These are phyloP conservation scores for Craterocephalus amniculus DNA, from an alignment of 2,797 vertebrate genomes.

Conservation along the genomic window DNA sequence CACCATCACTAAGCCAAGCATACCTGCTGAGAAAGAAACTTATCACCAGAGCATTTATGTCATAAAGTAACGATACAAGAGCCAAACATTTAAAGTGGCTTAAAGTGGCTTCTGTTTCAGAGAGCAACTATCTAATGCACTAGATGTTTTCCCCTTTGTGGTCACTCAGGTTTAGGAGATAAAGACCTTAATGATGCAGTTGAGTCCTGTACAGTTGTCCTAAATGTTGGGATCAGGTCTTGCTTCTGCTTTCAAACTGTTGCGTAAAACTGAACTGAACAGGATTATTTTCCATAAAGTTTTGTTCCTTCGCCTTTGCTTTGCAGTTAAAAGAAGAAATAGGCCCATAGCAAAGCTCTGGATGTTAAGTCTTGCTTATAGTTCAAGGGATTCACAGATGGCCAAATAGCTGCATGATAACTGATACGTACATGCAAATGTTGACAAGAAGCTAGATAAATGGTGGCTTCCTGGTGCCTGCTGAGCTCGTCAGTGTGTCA, in stretches of 20 bases:
- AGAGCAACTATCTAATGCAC: not conserved
- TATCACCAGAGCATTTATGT: too few species aligned
- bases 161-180: not conserved
- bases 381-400: not conserved
- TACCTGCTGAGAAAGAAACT: too few species aligned
- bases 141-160: not conserved
- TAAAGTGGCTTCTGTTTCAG: not conserved
- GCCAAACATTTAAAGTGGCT: too few species aligned
- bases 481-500: conserved; percentile 77
- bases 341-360: not conserved
- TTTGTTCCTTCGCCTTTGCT: not conserved
- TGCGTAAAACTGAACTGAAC: too few species aligned
- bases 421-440: not conserved
- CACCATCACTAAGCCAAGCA: too few species aligned
- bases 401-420: not conserved
- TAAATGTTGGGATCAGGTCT: not conserved
- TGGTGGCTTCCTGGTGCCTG: conserved; percentile 61
- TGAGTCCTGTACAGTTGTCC: not conserved
- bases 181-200: not conserved
- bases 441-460: conserved; percentile 12
- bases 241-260: not conserved
- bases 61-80: too few species aligned
- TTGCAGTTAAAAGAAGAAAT: not conserved
- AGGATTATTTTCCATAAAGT: too few species aligned
- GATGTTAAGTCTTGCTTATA: not conserved